phyloP scores from a whole-genome alignment of 1,140 invertebrate genomes.

The Heliconius eleuchia region DNA sequence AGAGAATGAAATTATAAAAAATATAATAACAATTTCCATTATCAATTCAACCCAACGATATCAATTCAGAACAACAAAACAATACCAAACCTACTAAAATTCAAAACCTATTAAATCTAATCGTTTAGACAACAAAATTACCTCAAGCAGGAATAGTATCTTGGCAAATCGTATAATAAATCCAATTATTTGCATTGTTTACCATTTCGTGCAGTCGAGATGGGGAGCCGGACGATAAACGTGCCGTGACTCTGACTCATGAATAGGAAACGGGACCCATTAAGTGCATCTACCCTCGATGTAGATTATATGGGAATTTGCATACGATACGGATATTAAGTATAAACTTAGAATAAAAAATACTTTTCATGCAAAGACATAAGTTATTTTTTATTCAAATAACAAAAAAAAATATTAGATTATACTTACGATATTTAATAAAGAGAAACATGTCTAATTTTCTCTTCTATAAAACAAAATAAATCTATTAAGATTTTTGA shows the following conservation, averaged over 20 bases:
- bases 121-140: background rate
- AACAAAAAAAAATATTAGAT: no score
- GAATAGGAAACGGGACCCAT: constrained; percentile 38
- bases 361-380: background rate
- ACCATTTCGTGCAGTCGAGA: constrained; percentile 27
- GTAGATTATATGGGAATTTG: constrained; percentile 29
- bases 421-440: no score
- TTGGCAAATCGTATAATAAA: constrained; percentile 9
- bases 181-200: constrained; percentile 23
- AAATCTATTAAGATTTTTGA: no score
- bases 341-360: background rate
- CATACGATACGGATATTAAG: constrained; percentile 6
- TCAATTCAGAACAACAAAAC: background rate
- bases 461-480: no score
- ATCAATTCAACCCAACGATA: background rate
- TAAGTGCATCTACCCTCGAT: constrained; percentile 33
- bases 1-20: background rate
- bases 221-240: constrained; percentile 25
- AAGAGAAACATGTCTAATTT: no score
- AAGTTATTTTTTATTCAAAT: background rate
- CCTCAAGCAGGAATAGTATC: constrained; percentile 7
- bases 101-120: background rate
- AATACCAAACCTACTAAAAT: constrained; percentile 3
- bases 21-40: background rate
- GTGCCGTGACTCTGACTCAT: constrained; percentile 41